These are phyloP conservation scores for Norana najaformis DNA, from an alignment of 2,888 invertebrate species.

Conservation along the genomic window DNA sequence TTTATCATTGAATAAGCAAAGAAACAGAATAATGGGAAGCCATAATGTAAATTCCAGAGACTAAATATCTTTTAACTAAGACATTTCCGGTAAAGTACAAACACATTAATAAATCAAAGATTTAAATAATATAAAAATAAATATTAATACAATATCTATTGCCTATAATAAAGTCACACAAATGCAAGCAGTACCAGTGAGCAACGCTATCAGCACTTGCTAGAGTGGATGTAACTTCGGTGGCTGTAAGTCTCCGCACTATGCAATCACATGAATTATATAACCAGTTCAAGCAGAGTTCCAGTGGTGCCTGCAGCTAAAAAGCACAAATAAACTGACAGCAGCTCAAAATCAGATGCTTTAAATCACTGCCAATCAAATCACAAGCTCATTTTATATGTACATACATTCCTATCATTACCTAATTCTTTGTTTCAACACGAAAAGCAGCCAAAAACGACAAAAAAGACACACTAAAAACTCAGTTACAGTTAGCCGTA, in stretches of 20 bases:
- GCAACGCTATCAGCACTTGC: neutral
- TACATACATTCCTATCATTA: neutral
- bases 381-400: neutral
- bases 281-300: slow-evolving; percentile 1
- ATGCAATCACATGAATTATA: neutral
- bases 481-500: slow-evolving; percentile 9
- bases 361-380: neutral
- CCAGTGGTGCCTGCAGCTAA: neutral
- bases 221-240: neutral
- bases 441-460: neutral
- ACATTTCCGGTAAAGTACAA: neutral
- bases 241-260: slow-evolving; percentile 4
- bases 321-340: neutral
- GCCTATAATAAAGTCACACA: neutral
- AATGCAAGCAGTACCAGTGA: neutral
- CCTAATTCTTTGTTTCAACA: neutral
- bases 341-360: neutral
- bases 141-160: neutral
- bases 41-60: neutral
- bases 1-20: neutral
- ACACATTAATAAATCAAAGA: neutral
- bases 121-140: slow-evolving; percentile 3
- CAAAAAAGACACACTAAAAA: neutral
- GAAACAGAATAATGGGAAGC: neutral
- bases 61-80: no score